These are phyloP conservation scores for Merops nubicus DNA, from an alignment of 2,113 vertebrate genomes.

Conservation along the genomic window DNA sequence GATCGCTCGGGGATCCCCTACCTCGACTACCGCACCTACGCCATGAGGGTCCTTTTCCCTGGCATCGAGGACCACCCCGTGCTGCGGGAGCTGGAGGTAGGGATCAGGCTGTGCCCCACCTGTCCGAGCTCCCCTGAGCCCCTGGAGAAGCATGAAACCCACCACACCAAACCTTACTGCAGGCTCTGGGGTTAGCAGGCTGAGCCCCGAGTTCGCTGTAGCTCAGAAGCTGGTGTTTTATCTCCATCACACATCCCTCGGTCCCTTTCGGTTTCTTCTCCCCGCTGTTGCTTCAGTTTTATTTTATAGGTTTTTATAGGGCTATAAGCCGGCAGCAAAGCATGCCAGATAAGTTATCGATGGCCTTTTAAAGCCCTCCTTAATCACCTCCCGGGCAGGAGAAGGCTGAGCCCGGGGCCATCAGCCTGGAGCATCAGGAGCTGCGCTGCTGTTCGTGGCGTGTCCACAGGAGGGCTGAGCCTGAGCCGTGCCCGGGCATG, in stretches of 20 bases:
- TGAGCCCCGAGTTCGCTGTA: neutral
- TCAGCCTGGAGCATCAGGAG: neutral
- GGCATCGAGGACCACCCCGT: constrained; percentile 98
- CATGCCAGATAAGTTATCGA: neutral
- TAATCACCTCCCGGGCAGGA: accelerated
- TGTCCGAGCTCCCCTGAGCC: accelerated
- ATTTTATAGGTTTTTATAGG: neutral
- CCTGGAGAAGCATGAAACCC: neutral
- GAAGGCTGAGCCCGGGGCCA: neutral
- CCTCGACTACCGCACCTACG: constrained; percentile 95
- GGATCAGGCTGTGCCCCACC: neutral
- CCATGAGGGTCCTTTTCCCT: constrained; percentile 97
- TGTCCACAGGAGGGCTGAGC: constrained; percentile 39
- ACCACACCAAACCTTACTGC: neutral
- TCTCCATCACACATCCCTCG: neutral
- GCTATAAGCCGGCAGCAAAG: neutral
- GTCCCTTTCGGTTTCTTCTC: neutral
- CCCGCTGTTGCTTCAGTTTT: neutral
- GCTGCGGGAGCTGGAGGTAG: constrained; percentile 94
- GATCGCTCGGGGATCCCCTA: constrained; percentile 96
- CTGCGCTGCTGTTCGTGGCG: neutral
- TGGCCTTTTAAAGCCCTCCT: neutral
- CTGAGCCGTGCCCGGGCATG: neutral
- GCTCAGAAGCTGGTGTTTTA: neutral
- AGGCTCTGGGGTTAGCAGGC: neutral